These are phyloP conservation scores for Neosilurus mollespiculum DNA, from an alignment of 2,797 vertebrate species.

Conservation along the genomic window DNA sequence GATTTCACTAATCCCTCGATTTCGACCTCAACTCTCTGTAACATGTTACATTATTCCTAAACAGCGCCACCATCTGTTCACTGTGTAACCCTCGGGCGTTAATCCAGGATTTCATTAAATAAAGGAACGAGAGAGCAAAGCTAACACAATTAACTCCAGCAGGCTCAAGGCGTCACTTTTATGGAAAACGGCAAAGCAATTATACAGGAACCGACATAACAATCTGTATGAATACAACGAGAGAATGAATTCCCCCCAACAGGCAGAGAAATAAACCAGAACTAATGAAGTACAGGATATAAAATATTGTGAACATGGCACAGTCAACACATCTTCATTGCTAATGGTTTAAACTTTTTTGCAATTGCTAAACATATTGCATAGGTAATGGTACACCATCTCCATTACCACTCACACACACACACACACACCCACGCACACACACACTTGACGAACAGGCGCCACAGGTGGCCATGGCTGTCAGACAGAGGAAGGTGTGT, in stretches of 20 bases:
- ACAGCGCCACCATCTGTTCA: neutral
- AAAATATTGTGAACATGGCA: neutral
- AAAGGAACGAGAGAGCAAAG: slow-evolving; percentile 4
- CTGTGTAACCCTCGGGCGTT: neutral
- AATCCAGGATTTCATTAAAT: slow-evolving; percentile 16
- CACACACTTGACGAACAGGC: slow-evolving; percentile 30
- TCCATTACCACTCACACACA: slow-evolving; percentile 2
- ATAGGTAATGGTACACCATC: neutral
- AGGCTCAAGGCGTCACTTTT: slow-evolving; percentile 7
- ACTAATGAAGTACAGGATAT: neutral
- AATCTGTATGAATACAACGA: neutral
- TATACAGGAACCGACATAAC: slow-evolving; percentile 2
- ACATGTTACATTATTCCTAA: neutral
- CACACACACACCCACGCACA: neutral
- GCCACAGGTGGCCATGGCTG: slow-evolving; percentile 47
- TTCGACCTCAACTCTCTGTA: neutral
- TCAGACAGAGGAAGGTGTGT: slow-evolving; percentile 33
- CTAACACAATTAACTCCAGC: slow-evolving; percentile 20
- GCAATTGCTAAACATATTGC: neutral
- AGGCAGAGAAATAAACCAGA: slow-evolving; percentile 1
- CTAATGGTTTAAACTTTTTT: neutral
- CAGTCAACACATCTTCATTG: neutral
- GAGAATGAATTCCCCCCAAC: neutral
- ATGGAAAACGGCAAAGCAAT: slow-evolving; percentile 16
- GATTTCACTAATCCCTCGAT: slow-evolving; percentile 3